Evolutionary conservation across 1,140 invertebrate genomes (phyloP), one percentile per base, ranked within the genome.

Genomic region (Drosophila santomea): DNA sequence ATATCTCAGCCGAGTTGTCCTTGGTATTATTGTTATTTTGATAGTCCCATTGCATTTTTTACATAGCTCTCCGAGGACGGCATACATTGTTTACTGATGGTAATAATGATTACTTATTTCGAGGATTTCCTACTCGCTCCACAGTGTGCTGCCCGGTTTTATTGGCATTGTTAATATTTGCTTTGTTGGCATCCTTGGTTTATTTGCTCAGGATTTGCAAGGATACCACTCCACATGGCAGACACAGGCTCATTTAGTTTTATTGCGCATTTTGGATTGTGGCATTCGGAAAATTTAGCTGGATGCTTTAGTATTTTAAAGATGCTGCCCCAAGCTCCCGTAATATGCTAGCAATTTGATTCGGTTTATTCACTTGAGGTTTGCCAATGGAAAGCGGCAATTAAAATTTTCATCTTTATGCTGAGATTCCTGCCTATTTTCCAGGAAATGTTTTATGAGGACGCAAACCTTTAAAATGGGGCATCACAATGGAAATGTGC

Each of bases 141-240:
- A 55, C 59, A 15, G 43, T 47, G 25, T 32, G 25, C 61, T 20
- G 61, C 62, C 63, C 44, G 43, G 52, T 86, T 86, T 86, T 88
- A 82, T 86, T 86, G 82, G 82, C 78, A 78, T 82, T 86, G 78
- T 82, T 86, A 88, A 86, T 86, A 86, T 86, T 86, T 86, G 83
- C 77, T 76, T 72, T 68, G 72, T 55, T 64, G 52, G 41, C 60
- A 57, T 75, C 51, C 68, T 64, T 85, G 80, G 74, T 85, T 88
- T 86, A 86, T 85, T 82, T 82, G 61, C 54, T 48, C 57, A 78
- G 66, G 77, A 80, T 79, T 85, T 86, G 67, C 67, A 84, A 74
- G 52, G 60, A 67, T 55, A 66, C 80, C 50, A 78, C 17, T 51
- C 50, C 47, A 45, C 52, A 23, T 28, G 20, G 38, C 15, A 56